Evolutionary conservation across 2,113 vertebrate genomes (phyloP).

Genomic region (Megaceryle maxima): DNA sequence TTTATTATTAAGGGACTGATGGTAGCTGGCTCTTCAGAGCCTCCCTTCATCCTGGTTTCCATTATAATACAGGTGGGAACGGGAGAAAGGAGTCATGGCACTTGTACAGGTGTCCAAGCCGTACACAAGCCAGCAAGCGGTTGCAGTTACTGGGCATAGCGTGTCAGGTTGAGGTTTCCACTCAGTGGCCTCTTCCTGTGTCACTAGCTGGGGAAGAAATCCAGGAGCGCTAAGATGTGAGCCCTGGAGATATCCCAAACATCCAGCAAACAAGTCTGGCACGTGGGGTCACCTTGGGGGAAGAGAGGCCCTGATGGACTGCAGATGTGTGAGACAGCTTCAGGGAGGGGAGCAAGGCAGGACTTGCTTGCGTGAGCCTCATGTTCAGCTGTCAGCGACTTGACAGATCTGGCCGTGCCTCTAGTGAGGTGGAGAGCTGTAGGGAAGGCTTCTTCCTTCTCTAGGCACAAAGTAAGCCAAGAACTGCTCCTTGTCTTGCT

Average conservation of each 20-base stretch:
- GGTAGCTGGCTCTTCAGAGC: neutral
- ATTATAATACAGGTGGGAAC: neutral
- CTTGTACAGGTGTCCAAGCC: neutral
- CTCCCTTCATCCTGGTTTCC: neutral
- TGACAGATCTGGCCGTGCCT: neutral
- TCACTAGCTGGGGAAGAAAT: neutral
- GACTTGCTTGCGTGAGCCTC: neutral
- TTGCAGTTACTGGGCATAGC: accelerated
- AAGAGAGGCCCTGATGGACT: neutral
- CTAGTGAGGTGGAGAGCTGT: neutral
- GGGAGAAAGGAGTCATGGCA: neutral
- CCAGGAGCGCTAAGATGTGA: neutral
- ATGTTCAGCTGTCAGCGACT: neutral
- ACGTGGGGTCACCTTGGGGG: neutral
- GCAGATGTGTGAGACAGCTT: neutral
- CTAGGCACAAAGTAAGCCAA: neutral
- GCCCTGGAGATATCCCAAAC: neutral
- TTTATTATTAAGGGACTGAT: neutral
- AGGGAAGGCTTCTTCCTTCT: neutral
- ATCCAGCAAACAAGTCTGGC: neutral
- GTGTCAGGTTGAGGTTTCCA: neutral
- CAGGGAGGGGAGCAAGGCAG: neutral
- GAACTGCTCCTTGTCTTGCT: neutral
- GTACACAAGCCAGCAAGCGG: neutral
- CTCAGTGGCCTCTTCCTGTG: accelerated